Base-by-base conservation (phyloP, 92 coral and sea anemone species). In the Blastomussa wellsi region DNA sequence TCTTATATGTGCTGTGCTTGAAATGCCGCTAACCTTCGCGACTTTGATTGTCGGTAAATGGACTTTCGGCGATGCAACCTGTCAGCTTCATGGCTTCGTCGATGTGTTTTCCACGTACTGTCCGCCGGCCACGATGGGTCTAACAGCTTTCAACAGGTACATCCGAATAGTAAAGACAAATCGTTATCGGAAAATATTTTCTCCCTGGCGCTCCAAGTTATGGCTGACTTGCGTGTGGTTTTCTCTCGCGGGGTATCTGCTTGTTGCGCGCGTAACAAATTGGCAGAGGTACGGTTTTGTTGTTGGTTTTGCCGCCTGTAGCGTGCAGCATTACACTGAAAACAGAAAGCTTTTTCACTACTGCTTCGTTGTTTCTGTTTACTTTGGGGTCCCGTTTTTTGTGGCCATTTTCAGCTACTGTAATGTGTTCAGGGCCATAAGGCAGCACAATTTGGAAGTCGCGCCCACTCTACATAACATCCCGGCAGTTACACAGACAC, bases 141-240 rank as follows among this genome's bases (percentile, higher is more conserved):
- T 93, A 14, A 93, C 97, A 36, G 97, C 97, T 13, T 48, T 89
- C 39, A 93, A 89, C 85, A 77, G 97, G 51, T 91, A 93, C 82
- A 62, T 93, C 17, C 90, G 88, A 64, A 90, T 93, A 35, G 94
- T 91, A 26, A 78, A 90, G 53, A 93, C 94, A 1, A 32, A n/a
- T 22, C 68, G 68, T 7, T 93, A 91, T 64, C 81, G 86, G 68
- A 86, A 72, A 49, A 79, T 91, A 24, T 89, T 89, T 86, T 93
- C 84, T 55, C 90, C 33, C 69, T 89, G 88, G 85, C 84, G 68
- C 71, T 82, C 47, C 76, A 93, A n/a, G 81, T 81, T 80, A 16
- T 89, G 52, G 71, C 26, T 89, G 10, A 66, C 78, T 22, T 20
- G 55, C 44, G 79, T 79, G 12, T 89, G 92, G 55, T 84, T 66